These are phyloP conservation scores for Folsomia candida DNA, from an alignment of 2,888 invertebrate species.

Conservation along the genomic window DNA sequence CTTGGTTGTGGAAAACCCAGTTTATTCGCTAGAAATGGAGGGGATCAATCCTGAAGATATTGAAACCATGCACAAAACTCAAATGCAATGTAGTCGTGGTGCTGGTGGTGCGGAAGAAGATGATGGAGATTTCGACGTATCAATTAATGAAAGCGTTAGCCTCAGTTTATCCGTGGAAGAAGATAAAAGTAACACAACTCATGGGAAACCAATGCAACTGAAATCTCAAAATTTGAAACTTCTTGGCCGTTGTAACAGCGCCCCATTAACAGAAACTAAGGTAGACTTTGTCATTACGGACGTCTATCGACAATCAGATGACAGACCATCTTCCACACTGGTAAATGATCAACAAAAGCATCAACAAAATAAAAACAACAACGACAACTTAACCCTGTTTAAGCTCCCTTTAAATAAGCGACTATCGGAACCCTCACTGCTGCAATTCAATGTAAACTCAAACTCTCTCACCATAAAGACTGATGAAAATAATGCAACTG, in stretches of 20 bases:
- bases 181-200: constrained; percentile 9
- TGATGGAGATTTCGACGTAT: constrained; percentile 31
- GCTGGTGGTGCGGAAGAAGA: constrained; percentile 15
- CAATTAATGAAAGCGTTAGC: constrained; percentile 42
- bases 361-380: not conserved
- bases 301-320: constrained; percentile 3
- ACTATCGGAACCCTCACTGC: constrained; percentile 48
- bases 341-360: not conserved
- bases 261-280: constrained; percentile 38
- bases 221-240: constrained; percentile 21
- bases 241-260: constrained; percentile 47
- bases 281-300: constrained; percentile 32
- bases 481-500: constrained; percentile 25
- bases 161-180: constrained; percentile 38
- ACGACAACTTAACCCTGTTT: not conserved
- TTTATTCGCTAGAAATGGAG: constrained; percentile 34
- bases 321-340: not conserved
- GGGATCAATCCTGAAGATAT: constrained; percentile 15
- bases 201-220: not conserved
- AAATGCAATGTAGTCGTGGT: constrained; percentile 10
- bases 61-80: constrained; percentile 1
- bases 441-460: constrained; percentile 25
- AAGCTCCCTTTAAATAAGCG: constrained; percentile 45
- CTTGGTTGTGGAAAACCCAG: constrained; percentile 44
- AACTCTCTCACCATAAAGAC: constrained; percentile 13